Base-by-base conservation (phyloP, 2,113 vertebrate genomes). In the Spheniscus mendiculus region DNA sequence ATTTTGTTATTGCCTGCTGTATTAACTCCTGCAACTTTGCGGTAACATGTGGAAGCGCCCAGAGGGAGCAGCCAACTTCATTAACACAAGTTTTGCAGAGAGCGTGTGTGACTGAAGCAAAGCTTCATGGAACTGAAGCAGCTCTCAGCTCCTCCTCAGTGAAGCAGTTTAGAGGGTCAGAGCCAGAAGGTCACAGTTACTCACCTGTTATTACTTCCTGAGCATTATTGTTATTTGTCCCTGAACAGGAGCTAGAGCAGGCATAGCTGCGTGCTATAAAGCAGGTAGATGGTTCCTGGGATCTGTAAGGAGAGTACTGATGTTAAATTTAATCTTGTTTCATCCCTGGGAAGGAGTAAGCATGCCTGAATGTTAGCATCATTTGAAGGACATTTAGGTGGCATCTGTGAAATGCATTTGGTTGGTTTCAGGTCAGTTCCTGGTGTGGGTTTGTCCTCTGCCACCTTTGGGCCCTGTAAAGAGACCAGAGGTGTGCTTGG, bases 41-140 rank as follows among this genome's bases (percentile, higher is more conserved):
- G 2, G 76, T 66, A 34, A 38, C 0, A 0, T 1, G 0, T 77
- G 58, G 70, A 62, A 93, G n/a, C 12, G 4, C 40, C 49, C 38
- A 40, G 85, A 77, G 53, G 71, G 56, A 82, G 81, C 6, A 0
- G 34, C 30, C 9, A 6, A 3, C 30, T 83, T 61, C 14, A 17
- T 70, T 26, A 69, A 7, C 0, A 0, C 1, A 23, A 55, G 42
- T 29, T 84, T 38, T 96, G 69, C 65, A 44, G 38, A 8, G 38
- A 83, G 30, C 3, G 0, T 6, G 9, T 79, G 65, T 21, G 59
- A 19, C 65, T 70, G 66, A 72, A 86, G 36, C 27, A 21, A 42
- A 92, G 65, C 52, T 55, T 66, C 13, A 14, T 20, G 27, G 56
- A 74, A 29, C 15, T 27, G 42, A 77, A 63, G 72, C 72, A 53